These are phyloP conservation scores for Drosophila acutilabella DNA, from an alignment of 2,888 invertebrate species.

Conservation along the genomic window DNA sequence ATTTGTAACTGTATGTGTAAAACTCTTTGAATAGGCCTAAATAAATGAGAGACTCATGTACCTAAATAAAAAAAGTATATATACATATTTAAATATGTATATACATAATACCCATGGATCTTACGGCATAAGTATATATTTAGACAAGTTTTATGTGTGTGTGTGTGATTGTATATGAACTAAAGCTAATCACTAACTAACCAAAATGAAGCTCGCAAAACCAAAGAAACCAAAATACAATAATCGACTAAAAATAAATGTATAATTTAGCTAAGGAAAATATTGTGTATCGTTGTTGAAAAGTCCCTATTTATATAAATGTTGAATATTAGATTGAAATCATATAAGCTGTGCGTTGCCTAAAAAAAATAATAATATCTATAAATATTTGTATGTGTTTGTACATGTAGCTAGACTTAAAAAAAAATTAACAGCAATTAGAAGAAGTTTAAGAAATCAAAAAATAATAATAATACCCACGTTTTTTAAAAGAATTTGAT, in stretches of 20 bases:
- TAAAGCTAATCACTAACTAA: constrained; percentile 29
- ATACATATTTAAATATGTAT: constrained; percentile 16
- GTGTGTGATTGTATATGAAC: constrained; percentile 35
- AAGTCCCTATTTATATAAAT: constrained; percentile 32
- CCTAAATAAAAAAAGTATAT: constrained; percentile 60
- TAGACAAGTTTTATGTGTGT: constrained; percentile 70
- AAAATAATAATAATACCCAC: background rate
- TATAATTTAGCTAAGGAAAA: constrained; percentile 47
- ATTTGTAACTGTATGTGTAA: constrained; percentile 40
- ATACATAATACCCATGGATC: constrained; percentile 21
- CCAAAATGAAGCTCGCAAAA: constrained; percentile 24
- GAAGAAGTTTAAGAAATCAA: constrained; percentile 31
- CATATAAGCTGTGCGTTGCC: constrained; percentile 49
- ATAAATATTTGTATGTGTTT: constrained; percentile 77
- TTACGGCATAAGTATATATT: constrained; percentile 49
- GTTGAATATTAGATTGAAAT: constrained; percentile 43
- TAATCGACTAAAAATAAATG: constrained; percentile 44
- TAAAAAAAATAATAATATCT: constrained; percentile 28
- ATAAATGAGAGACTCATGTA: constrained; percentile 81
- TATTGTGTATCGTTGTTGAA: constrained; percentile 69
- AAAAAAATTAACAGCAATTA: constrained; percentile 34
- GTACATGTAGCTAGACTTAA: constrained; percentile 74
- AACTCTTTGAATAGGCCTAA: constrained; percentile 55
- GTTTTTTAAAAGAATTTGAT: constrained; percentile 9
- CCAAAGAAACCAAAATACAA: constrained; percentile 29